These are phyloP conservation scores for Plutomurus gul DNA, from an alignment of 1,140 invertebrate species.

Conservation along the genomic window DNA sequence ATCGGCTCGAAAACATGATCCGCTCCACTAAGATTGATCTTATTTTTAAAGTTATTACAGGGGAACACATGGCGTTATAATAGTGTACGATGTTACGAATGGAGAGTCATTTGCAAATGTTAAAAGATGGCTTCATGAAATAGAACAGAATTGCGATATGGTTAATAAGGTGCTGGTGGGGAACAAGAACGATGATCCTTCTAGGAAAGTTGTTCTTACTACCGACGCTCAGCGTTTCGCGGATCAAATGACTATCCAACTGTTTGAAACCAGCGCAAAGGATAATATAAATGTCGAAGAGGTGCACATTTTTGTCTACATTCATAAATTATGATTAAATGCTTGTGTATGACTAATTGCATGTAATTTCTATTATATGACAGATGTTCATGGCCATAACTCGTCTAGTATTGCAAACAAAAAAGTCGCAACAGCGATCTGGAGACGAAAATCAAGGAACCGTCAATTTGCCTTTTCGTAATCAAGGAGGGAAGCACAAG, in stretches of 20 bases:
- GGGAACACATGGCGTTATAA: constrained; percentile 98
- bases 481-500: constrained; percentile 39
- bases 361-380: constrained; percentile 4
- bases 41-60: constrained; percentile 82
- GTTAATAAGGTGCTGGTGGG: constrained; percentile 97
- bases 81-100: constrained; percentile 98
- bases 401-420: constrained; percentile 69
- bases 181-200: constrained; percentile 98
- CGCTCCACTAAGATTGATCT: too few species aligned
- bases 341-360: neutral
- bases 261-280: constrained; percentile 99
- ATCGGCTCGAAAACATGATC: too few species aligned
- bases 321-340: neutral
- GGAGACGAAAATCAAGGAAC: constrained; percentile 60
- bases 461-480: constrained; percentile 41
- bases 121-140: constrained; percentile 96
- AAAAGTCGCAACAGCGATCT: constrained; percentile 68
- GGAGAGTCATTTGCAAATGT: constrained; percentile 99
- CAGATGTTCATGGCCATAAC: constrained; percentile 79
- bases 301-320: constrained; percentile 68
- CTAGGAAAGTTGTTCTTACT: constrained; percentile 93
- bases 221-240: constrained; percentile 97
- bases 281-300: constrained; percentile 99
- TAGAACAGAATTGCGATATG: constrained; percentile 99
- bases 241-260: constrained; percentile 92